Evolutionary conservation across 1,140 invertebrate species (phyloP).

Genomic region (Leucophenga varia): DNA sequence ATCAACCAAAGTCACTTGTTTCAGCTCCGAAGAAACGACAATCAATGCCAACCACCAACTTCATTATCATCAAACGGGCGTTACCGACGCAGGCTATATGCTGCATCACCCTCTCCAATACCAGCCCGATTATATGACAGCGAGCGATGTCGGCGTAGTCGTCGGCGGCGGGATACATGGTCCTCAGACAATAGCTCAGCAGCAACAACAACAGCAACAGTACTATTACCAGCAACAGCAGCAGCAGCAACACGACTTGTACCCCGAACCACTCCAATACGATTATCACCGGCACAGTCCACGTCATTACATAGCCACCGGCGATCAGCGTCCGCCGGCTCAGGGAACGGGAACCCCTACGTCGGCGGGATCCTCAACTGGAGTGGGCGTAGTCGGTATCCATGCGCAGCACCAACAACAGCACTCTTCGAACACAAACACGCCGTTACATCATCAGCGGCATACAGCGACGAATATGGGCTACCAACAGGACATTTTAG

Average conservation of each 20-base stretch:
- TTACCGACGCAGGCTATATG: conserved; percentile 37
- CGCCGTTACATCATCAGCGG: conserved; percentile 39
- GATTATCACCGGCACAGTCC: conserved; percentile 49
- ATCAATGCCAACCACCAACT: conserved; percentile 45
- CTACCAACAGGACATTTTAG: conserved; percentile 57
- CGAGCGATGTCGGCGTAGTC: too few relatives aligned
- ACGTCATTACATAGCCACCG: conserved; percentile 48
- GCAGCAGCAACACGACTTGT: conserved; percentile 39
- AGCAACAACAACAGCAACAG: conserved; percentile 21
- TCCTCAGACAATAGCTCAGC: conserved; percentile 29
- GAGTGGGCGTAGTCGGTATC: conserved; percentile 12
- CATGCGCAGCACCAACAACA: conserved; percentile 30
- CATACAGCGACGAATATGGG: conserved; percentile 50
- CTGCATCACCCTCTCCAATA: conserved; percentile 36
- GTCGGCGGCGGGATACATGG: too few relatives aligned
- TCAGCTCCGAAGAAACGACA: conserved; percentile 56
- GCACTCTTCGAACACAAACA: conserved; percentile 40
- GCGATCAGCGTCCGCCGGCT: conserved; percentile 45
- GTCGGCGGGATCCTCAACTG: conserved; percentile 6
- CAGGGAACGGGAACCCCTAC: conserved; percentile 31
- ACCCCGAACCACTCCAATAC: conserved; percentile 45
- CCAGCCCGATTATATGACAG: conserved; percentile 38
- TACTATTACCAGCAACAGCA: conserved; percentile 21
- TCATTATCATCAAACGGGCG: conserved; percentile 13
- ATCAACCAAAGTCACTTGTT: conserved; percentile 53